Base-by-base conservation (phyloP, 2,888 invertebrate genomes). In the Argyra leucocephala region DNA sequence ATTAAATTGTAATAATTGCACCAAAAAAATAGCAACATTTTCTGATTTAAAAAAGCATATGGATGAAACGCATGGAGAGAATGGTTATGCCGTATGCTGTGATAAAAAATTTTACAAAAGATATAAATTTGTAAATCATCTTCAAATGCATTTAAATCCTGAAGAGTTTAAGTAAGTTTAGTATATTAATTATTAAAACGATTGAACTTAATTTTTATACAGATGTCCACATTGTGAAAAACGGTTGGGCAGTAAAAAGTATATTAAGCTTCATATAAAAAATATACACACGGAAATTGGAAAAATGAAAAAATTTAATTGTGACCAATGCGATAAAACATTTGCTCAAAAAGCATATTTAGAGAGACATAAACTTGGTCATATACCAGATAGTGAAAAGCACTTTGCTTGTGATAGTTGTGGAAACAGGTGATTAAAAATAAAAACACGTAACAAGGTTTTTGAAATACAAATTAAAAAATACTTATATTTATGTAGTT, bases 81-180 rank as follows among this genome's bases (percentile, higher is more conserved):
- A 74, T 36, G 79, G 78, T 4, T 79, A 76, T 65, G 73, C 74
- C 0, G 68, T 74, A 10, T 79, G 79, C 59, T 79, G 79, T 66
- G 75, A 76, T 63, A 75, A 76, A 61, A 79, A 78, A 67, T 77
- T 78, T 61, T 75, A 74, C 61, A 76, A 76, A 60, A 74, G 78
- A 2, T 74, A 75, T 6, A 73, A 75, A 15, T 72, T 79, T 62
- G 73, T 77, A 6, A 78, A 79, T 63, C 79, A 79, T 66, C 75
- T 79, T 1, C 75, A 76, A 61, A 74, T 75, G 2, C 79, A 79
- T 68, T 66, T 74, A 15, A 74, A 79, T 72, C 79, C 79, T 2
- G 76, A 78, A 66, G 75, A 75, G 66, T 79, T 77, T 63, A 79
- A 77, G 79, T 79, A 72, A 70, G 70, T 48, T 18, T n/a, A 48